These are phyloP conservation scores for Agrenia bidenticulata DNA, from an alignment of 2,888 invertebrate species.

Conservation along the genomic window DNA sequence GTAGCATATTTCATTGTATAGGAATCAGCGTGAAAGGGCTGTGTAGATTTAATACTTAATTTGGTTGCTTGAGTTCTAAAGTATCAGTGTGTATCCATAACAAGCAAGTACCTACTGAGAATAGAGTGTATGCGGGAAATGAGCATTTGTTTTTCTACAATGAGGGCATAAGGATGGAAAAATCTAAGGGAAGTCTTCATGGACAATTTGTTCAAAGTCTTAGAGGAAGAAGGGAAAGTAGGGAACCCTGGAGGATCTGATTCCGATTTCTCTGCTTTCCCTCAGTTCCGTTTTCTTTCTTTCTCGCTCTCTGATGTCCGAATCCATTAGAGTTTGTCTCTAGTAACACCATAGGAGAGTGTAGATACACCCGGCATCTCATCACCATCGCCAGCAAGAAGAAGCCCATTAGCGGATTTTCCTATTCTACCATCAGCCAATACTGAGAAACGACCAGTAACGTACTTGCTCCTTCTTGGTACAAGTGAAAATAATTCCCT, in stretches of 20 bases:
- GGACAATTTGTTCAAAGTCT: no score
- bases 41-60: no score
- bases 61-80: no score
- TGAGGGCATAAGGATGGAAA: no score
- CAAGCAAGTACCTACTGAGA: no score
- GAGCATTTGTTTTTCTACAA: no score
- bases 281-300: neutral
- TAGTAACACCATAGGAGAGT: neutral
- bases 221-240: neutral
- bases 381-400: neutral
- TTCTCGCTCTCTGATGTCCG: slow-evolving; percentile 16
- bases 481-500: no score
- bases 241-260: neutral
- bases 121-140: no score
- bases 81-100: no score
- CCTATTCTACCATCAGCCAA: neutral
- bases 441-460: neutral
- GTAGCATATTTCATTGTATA: no score
- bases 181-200: no score
- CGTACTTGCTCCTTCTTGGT: neutral
- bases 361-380: neutral
- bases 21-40: no score
- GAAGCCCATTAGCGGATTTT: neutral
- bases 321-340: slow-evolving; percentile 19
- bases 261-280: neutral